Evolutionary conservation across 1,140 invertebrate genomes (phyloP).

Genomic region (Heliconius melpomene): DNA sequence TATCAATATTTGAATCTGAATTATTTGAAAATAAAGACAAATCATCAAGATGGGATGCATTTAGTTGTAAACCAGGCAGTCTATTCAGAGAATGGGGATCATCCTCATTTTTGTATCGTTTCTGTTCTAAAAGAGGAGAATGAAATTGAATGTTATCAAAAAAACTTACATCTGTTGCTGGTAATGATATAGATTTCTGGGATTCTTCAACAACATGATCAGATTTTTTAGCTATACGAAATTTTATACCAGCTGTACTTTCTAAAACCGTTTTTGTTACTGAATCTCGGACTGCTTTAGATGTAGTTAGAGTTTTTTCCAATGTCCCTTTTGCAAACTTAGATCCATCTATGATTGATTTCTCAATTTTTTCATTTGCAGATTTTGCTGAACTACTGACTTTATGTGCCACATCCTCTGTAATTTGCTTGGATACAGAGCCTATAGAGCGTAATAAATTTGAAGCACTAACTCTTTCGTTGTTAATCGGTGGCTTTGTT

Average conservation of each 20-base stretch:
- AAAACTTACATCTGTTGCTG: constrained; percentile 66
- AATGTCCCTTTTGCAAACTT: constrained; percentile 71
- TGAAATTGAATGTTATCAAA: constrained; percentile 76
- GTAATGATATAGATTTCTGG: constrained; percentile 68
- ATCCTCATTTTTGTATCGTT: constrained; percentile 47
- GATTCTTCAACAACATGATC: constrained; percentile 48
- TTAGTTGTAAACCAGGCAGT: constrained; percentile 53
- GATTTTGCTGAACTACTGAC: constrained; percentile 62
- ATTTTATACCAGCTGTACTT: constrained; percentile 61
- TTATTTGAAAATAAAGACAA: constrained; percentile 67
- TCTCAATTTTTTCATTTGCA: constrained; percentile 69
- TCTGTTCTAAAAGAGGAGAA: constrained; percentile 68
- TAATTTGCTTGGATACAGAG: constrained; percentile 69
- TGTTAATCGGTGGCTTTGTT: constrained; percentile 54
- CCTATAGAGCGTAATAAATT: constrained; percentile 66
- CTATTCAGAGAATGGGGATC: constrained; percentile 38
- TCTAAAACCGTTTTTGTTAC: constrained; percentile 72
- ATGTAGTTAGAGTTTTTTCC: constrained; percentile 68
- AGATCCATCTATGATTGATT: constrained; percentile 65
- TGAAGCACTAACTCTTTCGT: constrained; percentile 58
- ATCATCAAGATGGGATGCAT: constrained; percentile 62
- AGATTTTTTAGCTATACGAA: constrained; percentile 54
- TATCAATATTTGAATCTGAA: constrained; percentile 65
- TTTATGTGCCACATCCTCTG: constrained; percentile 69
- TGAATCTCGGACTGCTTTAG: constrained; percentile 65